These are phyloP conservation scores for Erythrolamprus reginae DNA, from an alignment of 2,113 vertebrate genomes.

Conservation along the genomic window DNA sequence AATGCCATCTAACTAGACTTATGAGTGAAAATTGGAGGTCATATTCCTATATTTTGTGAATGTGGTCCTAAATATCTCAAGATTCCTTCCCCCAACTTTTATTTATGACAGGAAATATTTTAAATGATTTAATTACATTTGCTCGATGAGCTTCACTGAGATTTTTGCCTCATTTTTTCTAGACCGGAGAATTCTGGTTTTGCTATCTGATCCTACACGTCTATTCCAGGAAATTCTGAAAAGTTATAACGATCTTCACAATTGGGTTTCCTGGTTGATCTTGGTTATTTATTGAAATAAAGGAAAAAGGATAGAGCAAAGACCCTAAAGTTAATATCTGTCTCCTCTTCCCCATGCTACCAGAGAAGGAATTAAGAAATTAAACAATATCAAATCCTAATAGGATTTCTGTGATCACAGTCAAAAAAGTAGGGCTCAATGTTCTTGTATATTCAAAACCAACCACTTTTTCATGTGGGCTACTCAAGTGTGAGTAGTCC, in stretches of 20 bases:
- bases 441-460: neutral
- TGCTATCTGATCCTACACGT: neutral
- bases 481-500: too few species aligned
- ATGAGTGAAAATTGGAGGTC: neutral
- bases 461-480: neutral
- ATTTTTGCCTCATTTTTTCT: neutral
- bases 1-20: constrained; percentile 14
- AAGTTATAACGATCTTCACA: neutral
- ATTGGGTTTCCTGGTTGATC: neutral
- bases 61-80: neutral
- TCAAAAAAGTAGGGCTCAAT: neutral
- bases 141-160: neutral
- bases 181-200: neutral
- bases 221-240: neutral
- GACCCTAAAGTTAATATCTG: neutral
- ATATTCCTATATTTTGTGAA: neutral
- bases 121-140: neutral
- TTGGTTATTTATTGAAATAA: neutral
- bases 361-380: neutral
- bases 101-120: neutral
- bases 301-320: neutral
- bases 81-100: neutral
- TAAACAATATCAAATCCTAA: neutral
- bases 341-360: neutral
- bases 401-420: neutral